Conservation (phyloP, 2,888 invertebrate genomes). For the Cerastis leucographa region DNA sequence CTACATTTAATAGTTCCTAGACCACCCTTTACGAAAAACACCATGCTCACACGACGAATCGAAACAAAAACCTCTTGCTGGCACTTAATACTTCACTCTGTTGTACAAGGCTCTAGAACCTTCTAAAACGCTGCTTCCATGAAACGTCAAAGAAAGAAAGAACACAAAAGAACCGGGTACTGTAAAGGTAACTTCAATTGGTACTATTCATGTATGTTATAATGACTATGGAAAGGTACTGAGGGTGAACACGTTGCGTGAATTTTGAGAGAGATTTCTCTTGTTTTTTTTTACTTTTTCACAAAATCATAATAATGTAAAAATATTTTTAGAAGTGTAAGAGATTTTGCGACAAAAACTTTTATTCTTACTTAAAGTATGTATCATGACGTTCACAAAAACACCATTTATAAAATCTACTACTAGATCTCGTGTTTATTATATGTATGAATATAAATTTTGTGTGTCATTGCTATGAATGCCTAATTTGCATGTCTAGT, state of each 20-base stretch:
- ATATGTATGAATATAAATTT: neutral
- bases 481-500: neutral
- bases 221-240: slow-evolving; percentile 64
- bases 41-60: neutral
- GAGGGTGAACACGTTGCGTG: slow-evolving; percentile 3
- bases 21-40: slow-evolving; percentile 1
- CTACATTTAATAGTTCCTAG: neutral
- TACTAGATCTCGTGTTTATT: neutral
- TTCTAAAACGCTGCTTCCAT: slow-evolving; percentile 62
- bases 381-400: neutral
- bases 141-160: slow-evolving; percentile 51
- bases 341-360: neutral
- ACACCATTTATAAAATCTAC: neutral
- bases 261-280: slow-evolving; percentile 5
- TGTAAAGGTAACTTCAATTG: slow-evolving; percentile 70
- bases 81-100: slow-evolving; percentile 17
- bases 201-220: slow-evolving; percentile 67
- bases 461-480: no score
- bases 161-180: slow-evolving; percentile 58
- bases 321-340: neutral
- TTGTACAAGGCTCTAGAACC: slow-evolving; percentile 48
- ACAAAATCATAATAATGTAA: neutral
- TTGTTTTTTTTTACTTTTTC: neutral
- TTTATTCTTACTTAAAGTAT: neutral
- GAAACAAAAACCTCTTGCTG: neutral